A percentile compares a stretch with the other conserved stretches of the same genome.
Conservation (phyloP, 2,888 invertebrate species). For the Oscheius myriophilus region DNA sequence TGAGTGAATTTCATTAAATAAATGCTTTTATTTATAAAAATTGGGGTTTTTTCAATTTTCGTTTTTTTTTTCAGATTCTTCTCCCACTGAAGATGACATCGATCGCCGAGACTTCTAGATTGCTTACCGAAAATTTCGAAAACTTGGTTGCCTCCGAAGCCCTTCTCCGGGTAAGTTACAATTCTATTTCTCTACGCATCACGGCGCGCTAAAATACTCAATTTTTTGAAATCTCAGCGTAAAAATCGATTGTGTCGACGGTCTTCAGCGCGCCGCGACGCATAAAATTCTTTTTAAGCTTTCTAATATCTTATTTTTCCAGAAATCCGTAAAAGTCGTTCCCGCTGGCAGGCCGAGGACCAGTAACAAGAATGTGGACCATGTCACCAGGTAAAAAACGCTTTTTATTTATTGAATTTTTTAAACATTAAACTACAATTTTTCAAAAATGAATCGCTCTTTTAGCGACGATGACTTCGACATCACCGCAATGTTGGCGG, state of each 20-base stretch:
- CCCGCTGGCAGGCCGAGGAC: conserved; percentile 34
- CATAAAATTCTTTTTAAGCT: no score
- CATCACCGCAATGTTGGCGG: conserved; percentile 43
- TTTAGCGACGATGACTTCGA: conserved; percentile 21
- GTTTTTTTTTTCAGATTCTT: conserved; percentile 46
- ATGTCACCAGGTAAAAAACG: no score
- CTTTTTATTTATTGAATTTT: no score
- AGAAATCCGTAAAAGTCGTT: conserved; percentile 28
- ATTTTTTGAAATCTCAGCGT: no score
- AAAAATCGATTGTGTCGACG: no score
- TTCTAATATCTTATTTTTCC: not conserved
- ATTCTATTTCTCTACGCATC: conserved; percentile 8
- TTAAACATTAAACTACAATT: no score
- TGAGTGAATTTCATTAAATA: no score
- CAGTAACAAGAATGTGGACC: not conserved
- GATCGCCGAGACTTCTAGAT: conserved; percentile 11
- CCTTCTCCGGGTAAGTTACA: conserved; percentile 18
- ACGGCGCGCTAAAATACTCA: no score
- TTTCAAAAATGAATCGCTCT: no score
- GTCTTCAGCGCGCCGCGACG: no score
- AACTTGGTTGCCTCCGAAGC: conserved; percentile 16
- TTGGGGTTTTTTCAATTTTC: no score
- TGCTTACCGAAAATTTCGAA: conserved; percentile 17
- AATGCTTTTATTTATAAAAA: no score
- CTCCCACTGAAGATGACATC: conserved; percentile 46